A percentile compares a stretch with the other conserved stretches of the same genome.
Conservation (phyloP, 2,888 invertebrate genomes). For the Antheraea assamensis region DNA sequence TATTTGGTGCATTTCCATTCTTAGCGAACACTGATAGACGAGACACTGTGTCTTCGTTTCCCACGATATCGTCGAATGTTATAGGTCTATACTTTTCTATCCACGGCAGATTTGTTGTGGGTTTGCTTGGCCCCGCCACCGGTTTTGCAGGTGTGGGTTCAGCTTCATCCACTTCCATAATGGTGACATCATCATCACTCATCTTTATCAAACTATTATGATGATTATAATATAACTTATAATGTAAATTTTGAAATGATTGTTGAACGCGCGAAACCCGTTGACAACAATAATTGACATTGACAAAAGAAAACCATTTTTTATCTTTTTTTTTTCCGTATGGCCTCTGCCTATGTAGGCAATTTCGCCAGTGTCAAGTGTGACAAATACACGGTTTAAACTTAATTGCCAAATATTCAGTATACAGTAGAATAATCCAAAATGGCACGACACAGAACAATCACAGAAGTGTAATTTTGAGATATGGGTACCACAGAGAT, state of each 20-base stretch:
- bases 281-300: not conserved
- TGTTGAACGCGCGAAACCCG: not conserved
- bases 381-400: no score
- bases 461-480: no score
- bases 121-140: constrained; percentile 41
- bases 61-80: constrained; percentile 93
- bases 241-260: not conserved
- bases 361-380: no score
- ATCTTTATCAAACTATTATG: constrained; percentile 36
- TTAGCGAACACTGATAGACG: constrained; percentile 69
- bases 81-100: constrained; percentile 98
- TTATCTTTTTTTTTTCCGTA: no score
- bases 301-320: no score
- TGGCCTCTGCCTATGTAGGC: no score
- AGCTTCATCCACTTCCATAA: constrained; percentile 73
- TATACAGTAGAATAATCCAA: no score
- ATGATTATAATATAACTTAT: not conserved
- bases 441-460: no score
- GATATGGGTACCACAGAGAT: no score
- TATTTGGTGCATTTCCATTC: constrained; percentile 93
- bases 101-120: constrained; percentile 81
- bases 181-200: constrained; percentile 63
- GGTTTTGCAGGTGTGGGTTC: constrained; percentile 50
- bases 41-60: constrained; percentile 96
- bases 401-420: no score